phyloP scores from a whole-genome alignment of 2,797 vertebrate species.

The Lerista edwardsae region DNA sequence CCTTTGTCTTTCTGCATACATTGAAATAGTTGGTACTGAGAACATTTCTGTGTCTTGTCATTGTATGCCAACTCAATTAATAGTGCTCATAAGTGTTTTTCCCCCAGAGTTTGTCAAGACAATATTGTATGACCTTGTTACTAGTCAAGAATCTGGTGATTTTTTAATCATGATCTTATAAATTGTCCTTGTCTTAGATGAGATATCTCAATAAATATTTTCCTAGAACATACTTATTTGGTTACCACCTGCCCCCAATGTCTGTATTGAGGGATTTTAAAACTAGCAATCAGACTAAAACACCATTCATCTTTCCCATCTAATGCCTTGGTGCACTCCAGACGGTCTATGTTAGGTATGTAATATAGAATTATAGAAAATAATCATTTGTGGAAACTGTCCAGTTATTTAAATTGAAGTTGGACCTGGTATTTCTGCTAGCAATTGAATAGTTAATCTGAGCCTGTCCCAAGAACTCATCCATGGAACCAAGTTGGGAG shows the following conservation, averaged over 20 bases:
- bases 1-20: not conserved
- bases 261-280: not conserved
- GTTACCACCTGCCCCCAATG: not conserved
- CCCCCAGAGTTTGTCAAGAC: not conserved
- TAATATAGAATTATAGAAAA: not conserved
- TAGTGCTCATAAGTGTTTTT: not conserved
- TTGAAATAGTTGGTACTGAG: not conserved
- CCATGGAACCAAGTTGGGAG: not conserved
- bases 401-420: not conserved
- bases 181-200: not conserved
- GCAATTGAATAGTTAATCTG: not conserved
- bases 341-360: not conserved
- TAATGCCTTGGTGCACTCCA: not conserved
- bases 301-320: not conserved
- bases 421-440: not conserved
- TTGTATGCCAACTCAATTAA: not conserved
- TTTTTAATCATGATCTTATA: constrained; percentile 3
- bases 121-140: not conserved
- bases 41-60: not conserved
- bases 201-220: too few species aligned
- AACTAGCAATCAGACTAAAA: not conserved
- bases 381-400: not conserved
- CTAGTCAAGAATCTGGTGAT: not conserved
- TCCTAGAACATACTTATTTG: not conserved
- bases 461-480: not conserved